Percentiles rank a stretch among this genome's conserved stretches.
Conservation (phyloP, 2,888 invertebrate genomes). For the Mamestra brassicae region DNA sequence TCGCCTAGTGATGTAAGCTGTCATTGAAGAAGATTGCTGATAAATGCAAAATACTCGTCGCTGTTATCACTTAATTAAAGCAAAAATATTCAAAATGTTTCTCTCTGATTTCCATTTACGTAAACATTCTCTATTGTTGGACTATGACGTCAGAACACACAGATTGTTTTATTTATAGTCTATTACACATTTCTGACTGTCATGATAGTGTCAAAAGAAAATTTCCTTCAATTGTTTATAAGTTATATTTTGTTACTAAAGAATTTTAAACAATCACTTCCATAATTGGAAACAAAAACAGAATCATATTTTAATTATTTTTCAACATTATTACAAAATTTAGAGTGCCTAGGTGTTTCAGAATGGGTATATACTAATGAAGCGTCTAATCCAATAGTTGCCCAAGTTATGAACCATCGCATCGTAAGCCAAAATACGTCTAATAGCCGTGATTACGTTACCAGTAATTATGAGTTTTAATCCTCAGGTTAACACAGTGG, state of each 20-base stretch:
- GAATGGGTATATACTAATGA: constrained; percentile 37
- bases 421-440: constrained; percentile 56
- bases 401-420: constrained; percentile 56
- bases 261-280: constrained; percentile 6
- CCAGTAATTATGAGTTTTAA: constrained; percentile 60
- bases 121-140: constrained; percentile 65
- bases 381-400: constrained; percentile 58
- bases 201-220: constrained; percentile 33
- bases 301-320: constrained; percentile 13
- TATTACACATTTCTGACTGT: constrained; percentile 25
- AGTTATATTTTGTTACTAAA: constrained; percentile 16
- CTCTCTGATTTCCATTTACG: constrained; percentile 47
- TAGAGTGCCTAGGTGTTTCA: constrained; percentile 4
- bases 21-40: constrained; percentile 48
- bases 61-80: constrained; percentile 38
- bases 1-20: constrained; percentile 36
- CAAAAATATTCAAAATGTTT: constrained; percentile 37
- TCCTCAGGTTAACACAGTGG: constrained; percentile 66
- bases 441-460: constrained; percentile 59
- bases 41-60: constrained; percentile 26
- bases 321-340: constrained; percentile 30
- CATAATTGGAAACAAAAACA: constrained; percentile 11
- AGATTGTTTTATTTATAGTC: constrained; percentile 45
- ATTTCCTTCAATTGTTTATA: constrained; percentile 18
- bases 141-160: constrained; percentile 63